Evolutionary conservation across 2,888 invertebrate genomes (phyloP), one percentile per base, ranked within the genome.

Genomic region (Gymnocheta viridis): DNA sequence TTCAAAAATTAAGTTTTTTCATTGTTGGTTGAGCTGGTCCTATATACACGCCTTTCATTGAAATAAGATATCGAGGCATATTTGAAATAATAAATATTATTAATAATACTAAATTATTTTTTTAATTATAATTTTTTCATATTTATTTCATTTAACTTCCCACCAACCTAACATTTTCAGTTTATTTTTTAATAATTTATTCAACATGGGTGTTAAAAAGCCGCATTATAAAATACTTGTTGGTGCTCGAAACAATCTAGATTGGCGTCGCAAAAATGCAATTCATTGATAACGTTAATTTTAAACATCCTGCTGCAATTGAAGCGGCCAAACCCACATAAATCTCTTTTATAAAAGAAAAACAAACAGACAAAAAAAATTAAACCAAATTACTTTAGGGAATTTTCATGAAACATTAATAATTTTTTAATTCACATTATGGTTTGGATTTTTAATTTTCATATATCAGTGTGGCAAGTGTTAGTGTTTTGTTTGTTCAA

Each of bases 251-350:
- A 44, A 32, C 62, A 69, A 80, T 76, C 79, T 47, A 70, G 79
- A 76, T 76, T 69, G 38, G 56, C 72, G 38, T 41, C 79, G 76
- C 60, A 62, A 77, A 70, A 74, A 44, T 70, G 73, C 74, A 82
- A 85, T 84, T 85, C 80, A 79, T 77, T 78, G 82, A 78, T 80
- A 82, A 78, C 54, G 58, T 85, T 85, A 86, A 86, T 86, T 82
- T 85, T 51, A 64, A 64, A 72, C 72, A 82, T 84, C 73, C 84
- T 83, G 85, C 66, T 64, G 54, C 38, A 12, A 47, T 22, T 67
- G 24, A 10, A 17, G 17, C 64, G n/a, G 7, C 29, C 49, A 38
- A 54, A 62, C 12, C 10, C n/a, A 54, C 56, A 78, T 73, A 82
- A 73, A 78, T 78, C 62, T 56, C 32, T 24, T 56, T 66, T 60